Percentiles rank a stretch among this genome's conserved stretches.
These are phyloP conservation scores for Alouatta palliata DNA, from an alignment of 2,113 vertebrate species.

Conservation along the genomic window DNA sequence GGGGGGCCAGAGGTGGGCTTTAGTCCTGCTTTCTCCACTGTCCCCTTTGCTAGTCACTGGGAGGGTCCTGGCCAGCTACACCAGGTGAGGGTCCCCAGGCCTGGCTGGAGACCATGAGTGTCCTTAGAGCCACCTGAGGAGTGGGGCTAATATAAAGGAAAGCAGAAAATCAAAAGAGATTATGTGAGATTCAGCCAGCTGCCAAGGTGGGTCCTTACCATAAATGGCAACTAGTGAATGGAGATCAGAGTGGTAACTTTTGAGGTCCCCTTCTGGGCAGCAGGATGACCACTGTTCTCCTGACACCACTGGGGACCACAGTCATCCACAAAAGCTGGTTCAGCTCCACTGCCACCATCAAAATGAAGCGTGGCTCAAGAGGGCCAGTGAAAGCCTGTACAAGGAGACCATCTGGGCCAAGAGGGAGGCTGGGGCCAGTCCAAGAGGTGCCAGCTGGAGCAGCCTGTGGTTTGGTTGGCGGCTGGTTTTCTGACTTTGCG, in stretches of 20 bases:
- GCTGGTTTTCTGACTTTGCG: neutral
- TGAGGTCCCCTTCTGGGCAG: neutral
- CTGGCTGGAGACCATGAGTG: neutral
- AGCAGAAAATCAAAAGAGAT: neutral
- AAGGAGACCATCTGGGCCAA: neutral
- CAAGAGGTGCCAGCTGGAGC: conserved; percentile 33
- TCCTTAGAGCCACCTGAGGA: neutral
- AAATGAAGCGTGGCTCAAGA: neutral
- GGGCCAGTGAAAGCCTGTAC: neutral
- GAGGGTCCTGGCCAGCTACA: neutral
- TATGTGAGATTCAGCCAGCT: neutral
- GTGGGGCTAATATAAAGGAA: neutral
- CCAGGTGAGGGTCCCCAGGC: neutral
- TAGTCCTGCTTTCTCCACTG: neutral
- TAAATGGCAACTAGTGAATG: neutral
- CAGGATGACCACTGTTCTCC: neutral
- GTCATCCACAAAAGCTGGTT: neutral
- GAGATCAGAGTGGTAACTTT: neutral
- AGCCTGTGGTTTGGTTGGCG: neutral
- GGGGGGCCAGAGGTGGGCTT: neutral
- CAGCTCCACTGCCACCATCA: neutral
- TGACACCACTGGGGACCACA: neutral
- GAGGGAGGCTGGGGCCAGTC: conserved; percentile 45
- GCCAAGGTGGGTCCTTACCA: neutral
- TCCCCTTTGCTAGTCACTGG: neutral